Evolutionary conservation across 2,888 invertebrate genomes (phyloP), one percentile per base, ranked within the genome.

Genomic region (Hemistola chrysoprasaria): DNA sequence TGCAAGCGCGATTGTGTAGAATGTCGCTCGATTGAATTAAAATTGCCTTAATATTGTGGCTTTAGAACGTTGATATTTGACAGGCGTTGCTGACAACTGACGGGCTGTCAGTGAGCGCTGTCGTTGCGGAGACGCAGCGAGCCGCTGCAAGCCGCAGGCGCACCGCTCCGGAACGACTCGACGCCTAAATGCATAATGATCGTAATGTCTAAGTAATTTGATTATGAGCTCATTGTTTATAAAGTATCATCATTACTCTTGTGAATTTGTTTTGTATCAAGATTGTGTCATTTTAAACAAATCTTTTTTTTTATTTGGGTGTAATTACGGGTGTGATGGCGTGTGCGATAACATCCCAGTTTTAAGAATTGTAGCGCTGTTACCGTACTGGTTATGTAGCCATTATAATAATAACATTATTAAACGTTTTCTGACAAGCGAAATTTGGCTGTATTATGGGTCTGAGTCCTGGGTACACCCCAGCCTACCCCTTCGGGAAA

Each of bases 11-110:
- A 58, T 68, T 69, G 69, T 63, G 65, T 63, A 62, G 65, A 81
- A 78, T 76, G 78, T 78, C 71, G 72, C 65, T 55, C 64, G 73
- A 82, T 84, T 84, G 78, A 87, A 87, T 85, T 82, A 81, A 86
- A 86, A 80, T 81, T 78, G 68, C 78, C 72, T 71, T 71, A 77
- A 79, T 80, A 74, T 72, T 73, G 75, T 71, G 71, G 74, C 74
- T 81, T 75, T 77, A 75, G 70, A 81, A 66, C 51, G 77, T 68
- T 76, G 77, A 75, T 79, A 71, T 78, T 78, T 88, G 87, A 87
- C 85, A 84, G 71, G 79, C 86, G 83, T 80, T 69, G 67, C 80
- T 76, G 84, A 84, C 79, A 68, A 47, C 67, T 79, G 83, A 78
- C 81, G 63, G 50, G 53, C 32, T 63, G 62, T 56, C 55, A 50